Evolutionary conservation across 2,797 vertebrate species (phyloP).

Genomic region (Xenentodon cancila): DNA sequence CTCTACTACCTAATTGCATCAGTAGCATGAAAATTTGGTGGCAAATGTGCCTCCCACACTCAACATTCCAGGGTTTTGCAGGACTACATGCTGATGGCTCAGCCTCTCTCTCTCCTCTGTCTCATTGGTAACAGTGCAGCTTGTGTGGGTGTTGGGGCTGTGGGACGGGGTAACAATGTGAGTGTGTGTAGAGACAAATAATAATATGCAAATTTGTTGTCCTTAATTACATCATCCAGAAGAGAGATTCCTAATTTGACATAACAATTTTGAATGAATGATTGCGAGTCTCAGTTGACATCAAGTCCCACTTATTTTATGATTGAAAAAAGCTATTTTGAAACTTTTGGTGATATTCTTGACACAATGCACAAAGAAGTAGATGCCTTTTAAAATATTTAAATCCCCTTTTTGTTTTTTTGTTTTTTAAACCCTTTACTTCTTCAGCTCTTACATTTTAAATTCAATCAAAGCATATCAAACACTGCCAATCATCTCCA

Average conservation of each 20-base stretch:
- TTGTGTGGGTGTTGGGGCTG: slow-evolving; percentile 64
- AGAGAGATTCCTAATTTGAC: slow-evolving; percentile 44
- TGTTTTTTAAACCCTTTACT: not conserved
- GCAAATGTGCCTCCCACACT: slow-evolving; percentile 75
- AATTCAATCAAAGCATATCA: not conserved
- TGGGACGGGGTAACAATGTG: slow-evolving; percentile 54
- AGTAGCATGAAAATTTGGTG: slow-evolving; percentile 53
- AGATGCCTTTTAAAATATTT: too few relatives aligned
- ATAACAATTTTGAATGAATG: slow-evolving; percentile 34
- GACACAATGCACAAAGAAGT: too few relatives aligned
- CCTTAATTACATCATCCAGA: slow-evolving; percentile 49
- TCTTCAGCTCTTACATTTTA: slow-evolving; percentile 3
- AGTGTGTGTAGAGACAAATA: slow-evolving; percentile 23
- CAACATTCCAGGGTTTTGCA: slow-evolving; percentile 70
- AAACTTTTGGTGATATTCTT: slow-evolving; percentile 2
- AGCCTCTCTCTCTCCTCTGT: slow-evolving; percentile 45
- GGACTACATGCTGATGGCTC: slow-evolving; percentile 68
- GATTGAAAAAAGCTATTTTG: not conserved
- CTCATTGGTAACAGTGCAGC: slow-evolving; percentile 56
- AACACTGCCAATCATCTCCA: slow-evolving; percentile 23
- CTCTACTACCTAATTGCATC: slow-evolving; percentile 54
- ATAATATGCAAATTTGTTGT: slow-evolving; percentile 60
- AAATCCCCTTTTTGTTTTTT: too few relatives aligned
- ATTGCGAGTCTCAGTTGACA: slow-evolving; percentile 10
- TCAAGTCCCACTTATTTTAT: slow-evolving; percentile 1